A percentile compares a stretch with the other conserved stretches of the same genome.
phyloP scores from a whole-genome alignment of 2,113 vertebrate species.

The Cebidichthys violaceus region DNA sequence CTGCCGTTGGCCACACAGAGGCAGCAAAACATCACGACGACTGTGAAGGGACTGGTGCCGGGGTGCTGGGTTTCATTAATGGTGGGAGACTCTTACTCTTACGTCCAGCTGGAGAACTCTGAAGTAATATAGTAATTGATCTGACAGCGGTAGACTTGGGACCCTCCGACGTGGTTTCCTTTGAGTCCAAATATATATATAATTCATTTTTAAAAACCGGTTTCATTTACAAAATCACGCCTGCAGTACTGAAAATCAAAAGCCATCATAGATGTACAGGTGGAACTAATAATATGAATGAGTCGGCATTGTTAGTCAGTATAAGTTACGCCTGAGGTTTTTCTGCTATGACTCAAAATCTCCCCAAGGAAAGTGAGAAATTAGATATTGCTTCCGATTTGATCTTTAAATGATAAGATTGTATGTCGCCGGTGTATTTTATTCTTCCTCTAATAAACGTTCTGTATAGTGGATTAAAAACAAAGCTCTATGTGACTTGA shows the following conservation, averaged over 20 bases:
- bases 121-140: background rate
- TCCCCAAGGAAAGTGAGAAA: background rate
- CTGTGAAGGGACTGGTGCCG: too few species aligned
- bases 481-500: too few species aligned
- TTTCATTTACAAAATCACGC: background rate
- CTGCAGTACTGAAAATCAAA: background rate
- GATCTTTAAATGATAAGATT: background rate
- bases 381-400: background rate
- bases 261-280: background rate
- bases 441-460: background rate
- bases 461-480: background rate
- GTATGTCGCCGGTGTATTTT: background rate
- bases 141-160: background rate
- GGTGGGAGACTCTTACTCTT: background rate
- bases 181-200: too few species aligned
- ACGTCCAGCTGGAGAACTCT: background rate
- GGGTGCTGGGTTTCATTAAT: background rate
- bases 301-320: background rate
- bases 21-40: constrained; percentile 4
- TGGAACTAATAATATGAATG: background rate
- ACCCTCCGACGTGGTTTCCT: background rate
- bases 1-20: constrained; percentile 23
- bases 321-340: background rate
- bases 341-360: background rate
- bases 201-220: too few species aligned